Conservation (phyloP, 2,113 vertebrate genomes). For the Hippocampus abdominalis region DNA sequence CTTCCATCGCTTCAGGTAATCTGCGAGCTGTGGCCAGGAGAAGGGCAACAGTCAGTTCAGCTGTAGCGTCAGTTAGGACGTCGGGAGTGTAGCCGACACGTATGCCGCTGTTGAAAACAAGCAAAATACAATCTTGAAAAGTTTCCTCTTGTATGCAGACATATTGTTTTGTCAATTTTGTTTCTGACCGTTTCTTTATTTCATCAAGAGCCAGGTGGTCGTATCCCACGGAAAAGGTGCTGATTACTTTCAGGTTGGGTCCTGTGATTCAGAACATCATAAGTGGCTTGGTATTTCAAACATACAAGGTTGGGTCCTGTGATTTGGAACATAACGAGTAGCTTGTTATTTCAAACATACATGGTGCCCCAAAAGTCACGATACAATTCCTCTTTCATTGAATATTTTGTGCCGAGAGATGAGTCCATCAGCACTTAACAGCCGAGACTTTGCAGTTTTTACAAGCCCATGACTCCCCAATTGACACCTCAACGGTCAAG, state of each 20-base stretch:
- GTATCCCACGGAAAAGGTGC: slow-evolving; percentile 71
- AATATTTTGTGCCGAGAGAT: no score
- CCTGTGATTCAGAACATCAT: slow-evolving; percentile 50
- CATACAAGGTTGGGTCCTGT: slow-evolving; percentile 48
- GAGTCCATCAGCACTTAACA: no score
- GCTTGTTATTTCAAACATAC: not conserved
- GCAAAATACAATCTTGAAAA: not conserved
- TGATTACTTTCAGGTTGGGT: slow-evolving; percentile 68
- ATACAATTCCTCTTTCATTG: no score
- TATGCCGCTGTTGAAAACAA: slow-evolving; percentile 62
- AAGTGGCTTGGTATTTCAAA: not conserved
- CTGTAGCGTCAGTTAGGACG: slow-evolving; percentile 69
- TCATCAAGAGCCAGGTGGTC: slow-evolving; percentile 59
- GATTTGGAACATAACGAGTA: slow-evolving; percentile 12
- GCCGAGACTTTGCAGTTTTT: no score
- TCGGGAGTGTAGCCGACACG: slow-evolving; percentile 75
- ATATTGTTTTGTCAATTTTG: not conserved
- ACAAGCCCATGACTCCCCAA: no score
- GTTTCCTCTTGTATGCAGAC: not conserved
- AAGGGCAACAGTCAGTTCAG: slow-evolving; percentile 70
- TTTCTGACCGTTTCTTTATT: slow-evolving; percentile 66
- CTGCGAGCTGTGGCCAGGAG: slow-evolving; percentile 76
- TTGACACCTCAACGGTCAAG: not conserved
- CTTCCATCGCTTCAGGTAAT: slow-evolving; percentile 69
- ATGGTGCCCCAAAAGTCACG: no score